Evolutionary conservation across 2,797 vertebrate genomes (phyloP).

Genomic region (Artibeus jamaicensis): DNA sequence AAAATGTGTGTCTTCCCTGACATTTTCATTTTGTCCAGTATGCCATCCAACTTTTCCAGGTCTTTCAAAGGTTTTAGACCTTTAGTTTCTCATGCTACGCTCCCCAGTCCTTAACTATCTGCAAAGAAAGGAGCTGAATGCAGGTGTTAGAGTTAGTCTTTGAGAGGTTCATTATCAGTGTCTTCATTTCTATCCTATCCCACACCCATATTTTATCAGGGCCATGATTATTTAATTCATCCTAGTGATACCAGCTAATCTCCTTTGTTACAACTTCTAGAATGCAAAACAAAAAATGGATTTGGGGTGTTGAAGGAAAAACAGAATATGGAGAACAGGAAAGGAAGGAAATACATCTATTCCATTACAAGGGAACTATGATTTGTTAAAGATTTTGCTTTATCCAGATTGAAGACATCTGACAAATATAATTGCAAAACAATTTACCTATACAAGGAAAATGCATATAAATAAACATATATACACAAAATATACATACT

Average conservation of each 20-base stretch:
- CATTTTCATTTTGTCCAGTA: background rate
- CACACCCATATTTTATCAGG: background rate
- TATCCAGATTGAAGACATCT: background rate
- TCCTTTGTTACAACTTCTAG: background rate
- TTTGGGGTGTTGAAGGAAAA: background rate
- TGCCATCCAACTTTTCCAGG: background rate
- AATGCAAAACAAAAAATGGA: background rate
- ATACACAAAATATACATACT: background rate
- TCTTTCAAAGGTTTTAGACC: background rate
- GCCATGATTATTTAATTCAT: background rate
- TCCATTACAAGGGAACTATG: background rate
- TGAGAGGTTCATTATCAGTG: background rate
- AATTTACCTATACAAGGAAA: background rate
- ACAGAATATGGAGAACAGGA: background rate
- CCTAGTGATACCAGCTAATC: background rate
- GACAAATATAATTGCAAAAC: background rate
- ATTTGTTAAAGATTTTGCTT: background rate
- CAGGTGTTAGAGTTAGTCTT: background rate
- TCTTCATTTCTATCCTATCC: background rate
- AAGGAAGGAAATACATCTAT: background rate
- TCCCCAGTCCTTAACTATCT: background rate
- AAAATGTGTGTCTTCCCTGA: background rate
- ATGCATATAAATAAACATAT: fast-evolving
- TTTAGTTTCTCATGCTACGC: background rate
- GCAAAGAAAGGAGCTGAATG: background rate